Evolutionary conservation across 2,113 vertebrate genomes (phyloP), one percentile per base, ranked within the genome.

Genomic region (Sapajus apella): DNA sequence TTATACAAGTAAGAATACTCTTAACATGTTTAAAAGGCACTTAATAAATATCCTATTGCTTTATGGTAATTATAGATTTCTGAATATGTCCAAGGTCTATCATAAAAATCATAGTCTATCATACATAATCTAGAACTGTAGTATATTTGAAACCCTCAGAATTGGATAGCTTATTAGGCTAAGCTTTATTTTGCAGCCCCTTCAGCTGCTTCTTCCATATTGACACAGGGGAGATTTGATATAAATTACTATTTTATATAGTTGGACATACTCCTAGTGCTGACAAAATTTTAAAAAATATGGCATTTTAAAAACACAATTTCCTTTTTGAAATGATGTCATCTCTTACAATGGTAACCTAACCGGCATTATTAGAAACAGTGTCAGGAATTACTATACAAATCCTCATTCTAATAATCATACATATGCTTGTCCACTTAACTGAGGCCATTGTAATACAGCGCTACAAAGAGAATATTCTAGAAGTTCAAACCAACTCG

Each of bases 241-340:
- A 23, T 82, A 37, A 94, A 94, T 77, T 91, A 8, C 14, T 82
- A 10, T 97, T 97, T 32, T 68, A 93, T 87, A 58, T 90, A 96
- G 91, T 90, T 96, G 93, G 90, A 64, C 80, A 16, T 50, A 58
- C 76, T 92, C 25, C 79, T 66, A 79, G 83, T 32, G 12, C 85
- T 98, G 91, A 96, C 21, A 95, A 23, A 70, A 27, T 7, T 7
- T 7, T 40, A 95, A 83, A 76, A 92, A 97, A 83, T 94, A 96
- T 25, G 88, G 89, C 66, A 55, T 96, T 98, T n/a, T 12, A 18
- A 50, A 96, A 66, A 45, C 94, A 95, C 89, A 47, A 45, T 97
- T 93, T 75, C 84, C 52, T 97, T 97, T 89, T 92, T 73, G 96
- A 98, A 98, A 97, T 95, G 95, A 98, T 85, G 4, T 87, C 96